phyloP scores from a whole-genome alignment of 2,888 invertebrate species.

The Tenthredo distinguenda region DNA sequence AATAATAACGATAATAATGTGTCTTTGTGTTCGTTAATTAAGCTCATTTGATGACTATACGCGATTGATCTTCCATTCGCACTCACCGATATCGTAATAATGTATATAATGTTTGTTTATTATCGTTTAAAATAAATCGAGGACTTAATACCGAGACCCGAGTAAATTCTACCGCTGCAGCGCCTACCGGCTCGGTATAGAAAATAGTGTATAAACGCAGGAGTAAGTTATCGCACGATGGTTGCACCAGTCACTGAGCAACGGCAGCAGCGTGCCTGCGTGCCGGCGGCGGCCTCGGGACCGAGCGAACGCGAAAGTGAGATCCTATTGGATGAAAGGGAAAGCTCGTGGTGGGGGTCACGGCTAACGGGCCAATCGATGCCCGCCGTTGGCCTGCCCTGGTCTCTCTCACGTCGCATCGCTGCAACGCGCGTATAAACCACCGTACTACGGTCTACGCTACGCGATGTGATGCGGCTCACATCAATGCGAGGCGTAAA shows the following conservation, averaged over 20 bases:
- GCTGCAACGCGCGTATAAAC: slow-evolving; percentile 3
- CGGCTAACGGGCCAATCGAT: slow-evolving; percentile 78
- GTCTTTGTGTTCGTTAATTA: not conserved
- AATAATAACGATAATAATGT: not conserved
- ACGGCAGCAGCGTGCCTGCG: slow-evolving; percentile 61
- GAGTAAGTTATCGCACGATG: slow-evolving; percentile 67
- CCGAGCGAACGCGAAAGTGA: slow-evolving; percentile 77
- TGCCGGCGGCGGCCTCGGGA: slow-evolving; percentile 70
- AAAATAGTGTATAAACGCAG: slow-evolving; percentile 56
- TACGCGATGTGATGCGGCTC: slow-evolving; percentile 52
- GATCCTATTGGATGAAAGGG: slow-evolving; percentile 78
- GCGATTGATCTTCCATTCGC: not conserved
- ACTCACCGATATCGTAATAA: not conserved
- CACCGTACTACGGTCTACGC: slow-evolving; percentile 13
- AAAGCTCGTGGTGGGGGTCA: slow-evolving; percentile 78
- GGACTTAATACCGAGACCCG: not conserved
- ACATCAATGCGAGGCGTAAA: slow-evolving; percentile 1
- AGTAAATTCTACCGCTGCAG: not conserved
- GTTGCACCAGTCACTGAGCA: slow-evolving; percentile 71
- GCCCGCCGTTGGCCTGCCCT: slow-evolving; percentile 66
- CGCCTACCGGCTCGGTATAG: not conserved
- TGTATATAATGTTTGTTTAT: not conserved
- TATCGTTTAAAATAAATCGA: not conserved
- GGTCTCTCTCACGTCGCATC: not conserved
- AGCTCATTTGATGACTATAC: not conserved